phyloP scores from a whole-genome alignment of 2,797 vertebrate genomes.

The Propithecus perrieri region DNA sequence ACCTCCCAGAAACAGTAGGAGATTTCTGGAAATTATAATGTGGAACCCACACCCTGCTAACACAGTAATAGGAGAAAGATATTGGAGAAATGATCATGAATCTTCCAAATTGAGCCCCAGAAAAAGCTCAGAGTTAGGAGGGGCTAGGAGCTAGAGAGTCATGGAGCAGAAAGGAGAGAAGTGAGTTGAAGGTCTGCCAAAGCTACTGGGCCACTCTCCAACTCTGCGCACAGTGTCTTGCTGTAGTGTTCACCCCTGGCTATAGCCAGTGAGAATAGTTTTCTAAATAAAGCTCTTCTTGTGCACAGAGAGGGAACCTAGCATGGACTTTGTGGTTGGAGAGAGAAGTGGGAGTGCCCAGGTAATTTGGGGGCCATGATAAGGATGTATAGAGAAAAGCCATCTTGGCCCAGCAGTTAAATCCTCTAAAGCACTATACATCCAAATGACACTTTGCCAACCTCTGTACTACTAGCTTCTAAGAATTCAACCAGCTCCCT shows the following conservation, averaged over 20 bases:
- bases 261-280: neutral
- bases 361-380: neutral
- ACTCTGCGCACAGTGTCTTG: slow-evolving; percentile 10
- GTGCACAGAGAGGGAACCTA: neutral
- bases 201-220: slow-evolving; percentile 35
- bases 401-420: neutral
- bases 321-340: neutral
- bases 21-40: slow-evolving; percentile 9
- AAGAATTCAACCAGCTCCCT: neutral
- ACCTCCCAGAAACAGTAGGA: slow-evolving; percentile 26
- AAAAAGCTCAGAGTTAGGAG: slow-evolving; percentile 22
- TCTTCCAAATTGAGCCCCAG: slow-evolving; percentile 17
- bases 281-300: slow-evolving; percentile 62
- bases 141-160: neutral
- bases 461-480: neutral
- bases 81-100: neutral
- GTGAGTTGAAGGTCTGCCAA: slow-evolving; percentile 23
- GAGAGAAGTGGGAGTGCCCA: neutral
- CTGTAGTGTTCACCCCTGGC: neutral
- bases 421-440: neutral
- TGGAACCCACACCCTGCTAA: neutral
- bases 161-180: slow-evolving; percentile 41
- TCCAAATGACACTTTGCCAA: neutral
- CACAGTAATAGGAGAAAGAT: neutral
- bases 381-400: neutral